Evolutionary conservation across 2,113 vertebrate species (phyloP).

Genomic region (Heterotilapia buettikoferi): DNA sequence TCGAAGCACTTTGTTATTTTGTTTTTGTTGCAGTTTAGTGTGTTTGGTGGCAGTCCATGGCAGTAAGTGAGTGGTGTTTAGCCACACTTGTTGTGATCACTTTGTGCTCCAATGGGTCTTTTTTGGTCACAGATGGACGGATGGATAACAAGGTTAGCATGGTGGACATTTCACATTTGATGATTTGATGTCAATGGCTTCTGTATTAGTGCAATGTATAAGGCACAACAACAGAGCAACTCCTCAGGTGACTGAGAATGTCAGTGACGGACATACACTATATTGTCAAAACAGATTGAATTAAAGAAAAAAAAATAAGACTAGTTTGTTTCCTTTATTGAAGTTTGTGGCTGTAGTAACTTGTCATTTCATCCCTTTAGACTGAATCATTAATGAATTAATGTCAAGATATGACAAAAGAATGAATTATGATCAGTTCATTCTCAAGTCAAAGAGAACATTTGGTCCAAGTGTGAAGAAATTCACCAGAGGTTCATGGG

Average conservation of each 20-base stretch:
- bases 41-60: background rate
- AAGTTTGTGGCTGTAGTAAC: background rate
- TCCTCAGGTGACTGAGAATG: background rate
- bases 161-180: background rate
- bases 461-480: background rate
- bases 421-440: background rate
- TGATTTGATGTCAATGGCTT: background rate
- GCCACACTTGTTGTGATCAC: background rate
- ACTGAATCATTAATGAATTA: background rate
- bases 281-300: background rate
- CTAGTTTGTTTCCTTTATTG: background rate
- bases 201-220: background rate
- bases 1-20: background rate
- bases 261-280: background rate
- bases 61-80: background rate
- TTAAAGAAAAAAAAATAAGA: background rate
- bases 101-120: background rate
- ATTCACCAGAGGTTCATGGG: background rate
- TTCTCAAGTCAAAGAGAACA: background rate
- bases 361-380: background rate
- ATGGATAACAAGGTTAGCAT: background rate
- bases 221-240: background rate
- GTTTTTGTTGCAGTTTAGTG: background rate
- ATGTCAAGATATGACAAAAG: background rate
- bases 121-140: background rate